phyloP scores from a whole-genome alignment of 2,797 vertebrate genomes.

The Danio albolineatus region DNA sequence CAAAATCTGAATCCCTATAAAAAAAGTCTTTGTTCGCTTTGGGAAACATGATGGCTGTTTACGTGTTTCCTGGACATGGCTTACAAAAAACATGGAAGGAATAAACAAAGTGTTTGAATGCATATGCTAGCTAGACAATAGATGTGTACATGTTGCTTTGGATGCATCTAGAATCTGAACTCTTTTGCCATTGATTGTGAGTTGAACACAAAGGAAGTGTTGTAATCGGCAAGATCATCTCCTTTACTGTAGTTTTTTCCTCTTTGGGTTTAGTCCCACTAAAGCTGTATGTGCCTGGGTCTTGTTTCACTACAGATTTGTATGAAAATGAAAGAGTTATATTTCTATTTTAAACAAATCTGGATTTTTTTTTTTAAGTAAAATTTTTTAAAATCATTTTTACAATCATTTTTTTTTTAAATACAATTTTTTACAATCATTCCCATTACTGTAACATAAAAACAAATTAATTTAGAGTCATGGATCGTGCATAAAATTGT shows the following conservation, averaged over 20 bases:
- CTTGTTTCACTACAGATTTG: not conserved
- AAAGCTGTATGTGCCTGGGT: not conserved
- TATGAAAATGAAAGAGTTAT: too few relatives aligned
- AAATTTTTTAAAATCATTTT: too few relatives aligned
- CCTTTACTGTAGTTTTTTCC: not conserved
- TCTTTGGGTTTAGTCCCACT: not conserved
- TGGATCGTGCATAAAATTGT: not conserved
- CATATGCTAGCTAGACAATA: slow-evolving; percentile 20
- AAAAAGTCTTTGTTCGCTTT: slow-evolving; percentile 35
- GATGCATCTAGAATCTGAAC: not conserved
- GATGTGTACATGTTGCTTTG: slow-evolving; percentile 13
- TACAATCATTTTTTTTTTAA: too few relatives aligned
- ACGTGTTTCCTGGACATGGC: slow-evolving; percentile 5
- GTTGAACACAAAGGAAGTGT: slow-evolving; percentile 15
- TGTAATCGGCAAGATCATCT: not conserved
- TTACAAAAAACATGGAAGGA: not conserved
- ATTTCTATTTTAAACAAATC: too few relatives aligned
- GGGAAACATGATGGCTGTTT: slow-evolving; percentile 24
- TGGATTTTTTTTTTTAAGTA: too few relatives aligned
- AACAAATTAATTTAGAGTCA: not conserved
- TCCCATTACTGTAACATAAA: not conserved
- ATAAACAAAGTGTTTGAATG: slow-evolving; percentile 26
- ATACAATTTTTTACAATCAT: not conserved
- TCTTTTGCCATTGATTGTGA: slow-evolving; percentile 1
- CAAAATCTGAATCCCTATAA: slow-evolving; percentile 18